Percentiles rank a stretch among this genome's conserved stretches.
Conservation (phyloP, 1,140 invertebrate genomes). For the Leptopilina clavipes region DNA sequence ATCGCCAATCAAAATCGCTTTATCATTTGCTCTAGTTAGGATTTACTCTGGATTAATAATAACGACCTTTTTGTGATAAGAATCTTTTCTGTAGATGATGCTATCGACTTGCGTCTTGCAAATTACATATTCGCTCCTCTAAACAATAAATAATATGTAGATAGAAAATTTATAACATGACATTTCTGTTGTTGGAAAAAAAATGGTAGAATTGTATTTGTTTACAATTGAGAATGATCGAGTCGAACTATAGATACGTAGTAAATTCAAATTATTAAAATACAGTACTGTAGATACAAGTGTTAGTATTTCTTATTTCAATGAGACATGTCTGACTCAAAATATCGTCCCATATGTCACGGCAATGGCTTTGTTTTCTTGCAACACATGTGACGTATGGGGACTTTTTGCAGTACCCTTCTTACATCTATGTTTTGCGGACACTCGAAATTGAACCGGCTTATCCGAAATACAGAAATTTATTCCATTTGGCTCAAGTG, state of each 20-base stretch:
- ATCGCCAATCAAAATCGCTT: conserved; percentile 17
- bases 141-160: not conserved
- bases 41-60: conserved; percentile 21
- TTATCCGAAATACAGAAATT: conserved; percentile 53
- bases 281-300: not conserved
- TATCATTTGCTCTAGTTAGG: conserved; percentile 27
- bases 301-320: conserved; percentile 33
- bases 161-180: not conserved
- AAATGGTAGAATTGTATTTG: too few relatives aligned
- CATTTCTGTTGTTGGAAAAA: too few relatives aligned
- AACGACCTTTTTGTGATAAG: conserved; percentile 19
- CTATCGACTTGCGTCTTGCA: conserved; percentile 6
- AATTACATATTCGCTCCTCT: not conserved
- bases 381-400: conserved; percentile 66
- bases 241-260: not conserved
- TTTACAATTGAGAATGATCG: too few relatives aligned
- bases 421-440: conserved; percentile 45
- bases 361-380: conserved; percentile 72
- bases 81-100: conserved; percentile 2
- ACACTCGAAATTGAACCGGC: conserved; percentile 62
- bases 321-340: conserved; percentile 46
- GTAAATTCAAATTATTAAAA: conserved; percentile 13
- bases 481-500: conserved; percentile 59
- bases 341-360: conserved; percentile 72
- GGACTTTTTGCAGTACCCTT: conserved; percentile 49